Conservation (phyloP, 2,888 invertebrate genomes). For the Eupelmus urozonus region DNA sequence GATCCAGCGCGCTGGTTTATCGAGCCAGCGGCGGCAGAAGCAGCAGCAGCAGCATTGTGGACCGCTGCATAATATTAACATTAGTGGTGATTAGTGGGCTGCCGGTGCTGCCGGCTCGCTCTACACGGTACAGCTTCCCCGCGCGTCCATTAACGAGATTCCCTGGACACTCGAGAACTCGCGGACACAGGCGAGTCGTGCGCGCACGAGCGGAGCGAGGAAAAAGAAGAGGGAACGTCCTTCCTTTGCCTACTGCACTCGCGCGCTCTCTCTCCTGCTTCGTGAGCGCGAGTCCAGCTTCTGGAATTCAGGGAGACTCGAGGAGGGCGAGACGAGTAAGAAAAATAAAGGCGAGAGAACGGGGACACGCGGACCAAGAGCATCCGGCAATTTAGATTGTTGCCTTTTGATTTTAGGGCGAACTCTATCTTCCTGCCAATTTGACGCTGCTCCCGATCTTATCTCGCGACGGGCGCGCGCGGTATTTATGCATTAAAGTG, state of each 20-base stretch:
- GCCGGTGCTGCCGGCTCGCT: constrained; percentile 62
- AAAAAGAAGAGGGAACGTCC: constrained; percentile 16
- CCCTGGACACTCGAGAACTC: constrained; percentile 54
- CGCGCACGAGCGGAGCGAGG: background rate
- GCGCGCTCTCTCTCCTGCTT: background rate
- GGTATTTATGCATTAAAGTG: constrained; percentile 56
- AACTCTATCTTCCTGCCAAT: constrained; percentile 58
- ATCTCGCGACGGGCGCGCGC: too few relatives aligned
- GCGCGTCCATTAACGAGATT: constrained; percentile 74
- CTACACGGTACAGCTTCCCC: constrained; percentile 69
- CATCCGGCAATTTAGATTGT: constrained; percentile 58
- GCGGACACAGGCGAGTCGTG: constrained; percentile 13
- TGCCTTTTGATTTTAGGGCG: constrained; percentile 55
- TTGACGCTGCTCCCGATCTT: constrained; percentile 54
- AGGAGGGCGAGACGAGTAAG: background rate
- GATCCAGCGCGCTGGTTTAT: constrained; percentile 70
- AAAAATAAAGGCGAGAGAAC: constrained; percentile 6
- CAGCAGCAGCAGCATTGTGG: constrained; percentile 69
- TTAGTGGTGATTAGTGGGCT: constrained; percentile 76
- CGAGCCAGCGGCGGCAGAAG: constrained; percentile 64
- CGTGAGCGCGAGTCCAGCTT: constrained; percentile 34
- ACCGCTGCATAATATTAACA: constrained; percentile 76
- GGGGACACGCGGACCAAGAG: constrained; percentile 17
- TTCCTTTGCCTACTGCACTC: background rate
- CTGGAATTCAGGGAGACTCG: constrained; percentile 57